Conservation (phyloP, 2,797 vertebrate species). For the Pipistrellus pygmaeus region DNA sequence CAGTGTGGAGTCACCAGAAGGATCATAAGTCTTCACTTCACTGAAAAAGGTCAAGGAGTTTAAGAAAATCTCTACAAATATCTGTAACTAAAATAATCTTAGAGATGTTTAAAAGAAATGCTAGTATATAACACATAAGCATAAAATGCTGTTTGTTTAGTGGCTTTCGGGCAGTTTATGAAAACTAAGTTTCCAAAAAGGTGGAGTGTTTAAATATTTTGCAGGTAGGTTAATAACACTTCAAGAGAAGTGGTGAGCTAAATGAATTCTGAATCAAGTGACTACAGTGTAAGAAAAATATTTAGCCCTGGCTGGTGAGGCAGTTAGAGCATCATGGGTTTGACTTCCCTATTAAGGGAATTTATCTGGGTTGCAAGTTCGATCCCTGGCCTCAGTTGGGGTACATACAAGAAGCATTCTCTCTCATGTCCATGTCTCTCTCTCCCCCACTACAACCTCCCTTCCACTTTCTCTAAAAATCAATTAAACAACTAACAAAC, state of each 20-base stretch:
- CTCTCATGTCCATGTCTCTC: too few species aligned
- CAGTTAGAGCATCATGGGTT: too few species aligned
- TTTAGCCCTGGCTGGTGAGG: too few species aligned
- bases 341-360: too few species aligned
- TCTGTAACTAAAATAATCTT: constrained; percentile 43
- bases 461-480: too few species aligned
- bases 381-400: too few species aligned
- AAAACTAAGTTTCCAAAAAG: constrained; percentile 50
- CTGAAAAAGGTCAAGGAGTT: constrained; percentile 84
- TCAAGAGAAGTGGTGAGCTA: constrained; percentile 15
- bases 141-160: constrained; percentile 42
- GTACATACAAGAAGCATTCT: too few species aligned
- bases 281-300: constrained; percentile 24
- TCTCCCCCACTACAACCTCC: too few species aligned
- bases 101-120: constrained; percentile 35
- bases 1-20: constrained; percentile 96
- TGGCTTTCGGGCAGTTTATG: constrained; percentile 1
- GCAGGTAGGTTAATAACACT: neutral
- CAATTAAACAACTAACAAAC: too few species aligned
- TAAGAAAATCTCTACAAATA: constrained; percentile 50
- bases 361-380: too few species aligned
- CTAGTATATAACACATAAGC: constrained; percentile 14
- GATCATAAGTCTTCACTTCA: constrained; percentile 95
- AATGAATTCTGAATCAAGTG: constrained; percentile 23
- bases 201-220: constrained; percentile 28